Evolutionary conservation across 2,888 invertebrate species (phyloP).

Genomic region (Lepidocyrtoides sp.): DNA sequence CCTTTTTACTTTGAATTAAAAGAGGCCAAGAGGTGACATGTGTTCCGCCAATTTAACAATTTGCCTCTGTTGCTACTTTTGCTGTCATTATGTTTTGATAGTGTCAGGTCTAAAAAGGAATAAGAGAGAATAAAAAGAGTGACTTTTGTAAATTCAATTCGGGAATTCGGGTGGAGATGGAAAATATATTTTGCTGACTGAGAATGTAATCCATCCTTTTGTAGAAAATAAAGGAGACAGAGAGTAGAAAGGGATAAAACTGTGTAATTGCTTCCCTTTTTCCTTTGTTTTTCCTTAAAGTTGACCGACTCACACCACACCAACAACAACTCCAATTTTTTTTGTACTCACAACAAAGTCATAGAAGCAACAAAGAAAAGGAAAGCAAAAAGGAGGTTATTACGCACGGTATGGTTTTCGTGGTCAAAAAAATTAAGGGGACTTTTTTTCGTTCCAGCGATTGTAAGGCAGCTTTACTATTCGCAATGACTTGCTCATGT

Average conservation of each 20-base stretch:
- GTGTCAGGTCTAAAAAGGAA: neutral
- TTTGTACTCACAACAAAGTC: too few relatives aligned
- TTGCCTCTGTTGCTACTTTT: slow-evolving; percentile 48
- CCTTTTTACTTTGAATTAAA: slow-evolving; percentile 60
- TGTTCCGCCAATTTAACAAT: slow-evolving; percentile 78
- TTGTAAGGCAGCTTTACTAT: too few relatives aligned
- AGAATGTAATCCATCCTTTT: slow-evolving; percentile 59
- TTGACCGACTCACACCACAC: neutral
- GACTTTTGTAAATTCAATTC: slow-evolving; percentile 27
- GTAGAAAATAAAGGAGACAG: slow-evolving; percentile 66
- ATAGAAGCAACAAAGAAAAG: too few relatives aligned
- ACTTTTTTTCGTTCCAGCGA: neutral
- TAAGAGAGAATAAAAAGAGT: slow-evolving; percentile 22
- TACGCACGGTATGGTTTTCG: neutral
- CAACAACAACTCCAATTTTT: too few relatives aligned
- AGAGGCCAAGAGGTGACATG: slow-evolving; percentile 79
- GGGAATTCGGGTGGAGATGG: slow-evolving; percentile 3
- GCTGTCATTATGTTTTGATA: slow-evolving; percentile 50
- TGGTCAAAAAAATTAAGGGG: neutral
- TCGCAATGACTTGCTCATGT: neutral
- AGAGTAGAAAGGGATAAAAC: slow-evolving; percentile 67
- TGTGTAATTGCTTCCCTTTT: slow-evolving; percentile 64
- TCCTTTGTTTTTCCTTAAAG: neutral
- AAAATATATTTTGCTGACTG: slow-evolving; percentile 13
- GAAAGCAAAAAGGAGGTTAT: too few relatives aligned